Evolutionary conservation across 2,888 invertebrate genomes (phyloP).

Genomic region (Tenthredo amoena): DNA sequence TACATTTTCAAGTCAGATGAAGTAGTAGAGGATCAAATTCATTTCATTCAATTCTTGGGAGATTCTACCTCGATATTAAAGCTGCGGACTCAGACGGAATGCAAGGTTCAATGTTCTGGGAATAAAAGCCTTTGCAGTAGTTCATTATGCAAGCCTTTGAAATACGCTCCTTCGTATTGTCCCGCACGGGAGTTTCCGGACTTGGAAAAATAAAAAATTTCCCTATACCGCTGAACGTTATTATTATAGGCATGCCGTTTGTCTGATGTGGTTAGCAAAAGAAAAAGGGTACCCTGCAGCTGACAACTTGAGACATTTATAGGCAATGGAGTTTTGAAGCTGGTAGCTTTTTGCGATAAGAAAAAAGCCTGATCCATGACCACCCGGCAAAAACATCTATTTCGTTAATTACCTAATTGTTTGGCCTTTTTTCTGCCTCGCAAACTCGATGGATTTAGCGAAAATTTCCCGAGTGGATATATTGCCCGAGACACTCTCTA

Average conservation of each 20-base stretch:
- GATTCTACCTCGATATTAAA: slow-evolving; percentile 1
- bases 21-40: slow-evolving; percentile 24
- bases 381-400: slow-evolving; percentile 14
- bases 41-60: slow-evolving; percentile 5
- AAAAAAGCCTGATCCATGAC: not conserved
- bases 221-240: not conserved
- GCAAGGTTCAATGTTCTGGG: slow-evolving; percentile 5
- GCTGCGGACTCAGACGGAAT: slow-evolving; percentile 1
- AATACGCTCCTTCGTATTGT: not conserved
- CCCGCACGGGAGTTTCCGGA: not conserved
- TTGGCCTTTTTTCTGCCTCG: not conserved
- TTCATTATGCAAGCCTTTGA: slow-evolving; percentile 1
- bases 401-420: slow-evolving; percentile 23
- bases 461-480: not conserved
- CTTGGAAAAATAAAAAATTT: slow-evolving; percentile 27
- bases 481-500: slow-evolving; percentile 20
- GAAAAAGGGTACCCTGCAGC: not conserved
- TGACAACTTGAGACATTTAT: slow-evolving; percentile 23
- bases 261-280: not conserved
- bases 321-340: slow-evolving; percentile 4
- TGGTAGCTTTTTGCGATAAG: not conserved
- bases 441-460: not conserved
- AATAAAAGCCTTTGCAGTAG: not conserved
- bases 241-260: slow-evolving; percentile 12
- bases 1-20: not conserved